phyloP scores from a whole-genome alignment of 2,113 vertebrate species.

The Otolemur garnettii region DNA sequence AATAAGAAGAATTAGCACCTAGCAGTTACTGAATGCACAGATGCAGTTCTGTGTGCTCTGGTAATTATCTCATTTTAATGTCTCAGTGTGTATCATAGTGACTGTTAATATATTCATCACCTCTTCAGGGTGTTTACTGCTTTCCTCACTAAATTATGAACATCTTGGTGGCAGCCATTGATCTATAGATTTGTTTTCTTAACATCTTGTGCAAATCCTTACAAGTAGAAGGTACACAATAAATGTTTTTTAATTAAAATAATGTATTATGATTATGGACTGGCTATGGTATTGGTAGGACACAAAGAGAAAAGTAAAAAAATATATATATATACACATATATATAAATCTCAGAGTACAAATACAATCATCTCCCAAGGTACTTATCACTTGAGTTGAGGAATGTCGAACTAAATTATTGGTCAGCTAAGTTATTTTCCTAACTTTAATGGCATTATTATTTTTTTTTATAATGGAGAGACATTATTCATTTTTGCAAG shows the following conservation, averaged over 20 bases:
- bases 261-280: neutral
- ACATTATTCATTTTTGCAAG: slow-evolving; percentile 50
- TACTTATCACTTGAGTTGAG: neutral
- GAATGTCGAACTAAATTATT: neutral
- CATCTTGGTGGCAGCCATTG: neutral
- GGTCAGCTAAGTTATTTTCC: neutral
- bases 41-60: neutral
- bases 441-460: neutral
- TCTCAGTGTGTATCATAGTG: neutral
- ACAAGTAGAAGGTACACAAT: neutral
- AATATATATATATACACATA: neutral
- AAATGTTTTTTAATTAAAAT: slow-evolving; percentile 23
- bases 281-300: neutral
- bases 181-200: neutral
- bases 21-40: neutral
- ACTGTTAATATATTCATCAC: neutral
- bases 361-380: neutral
- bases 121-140: neutral
- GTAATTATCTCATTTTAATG: neutral
- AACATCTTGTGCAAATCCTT: neutral
- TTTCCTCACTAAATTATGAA: neutral
- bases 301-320: neutral
- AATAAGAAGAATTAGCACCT: neutral
- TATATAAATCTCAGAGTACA: neutral
- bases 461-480: slow-evolving; percentile 17